Conservation (phyloP, 2,888 invertebrate genomes). For the Troides oblongomaculatus region DNA sequence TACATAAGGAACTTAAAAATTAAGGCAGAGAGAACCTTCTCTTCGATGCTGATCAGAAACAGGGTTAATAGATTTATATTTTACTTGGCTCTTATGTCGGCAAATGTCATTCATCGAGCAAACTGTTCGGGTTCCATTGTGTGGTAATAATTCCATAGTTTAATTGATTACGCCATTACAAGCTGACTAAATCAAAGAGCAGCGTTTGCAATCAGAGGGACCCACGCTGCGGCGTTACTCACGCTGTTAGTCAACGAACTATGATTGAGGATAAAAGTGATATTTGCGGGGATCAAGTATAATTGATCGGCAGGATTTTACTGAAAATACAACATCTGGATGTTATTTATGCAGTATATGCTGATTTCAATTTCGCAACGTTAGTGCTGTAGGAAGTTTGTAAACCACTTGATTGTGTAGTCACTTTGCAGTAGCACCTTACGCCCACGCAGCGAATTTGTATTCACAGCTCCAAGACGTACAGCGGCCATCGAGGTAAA, state of each 20-base stretch:
- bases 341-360: background rate
- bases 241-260: slow-evolving; percentile 19
- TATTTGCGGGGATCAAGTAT: background rate
- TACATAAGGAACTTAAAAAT: no score
- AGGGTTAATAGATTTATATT: no score
- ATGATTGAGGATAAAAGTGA: slow-evolving; percentile 13
- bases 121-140: slow-evolving; percentile 8
- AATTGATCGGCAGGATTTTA: no score
- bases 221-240: slow-evolving; percentile 25
- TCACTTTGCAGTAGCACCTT: slow-evolving; percentile 8
- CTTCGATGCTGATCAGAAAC: background rate
- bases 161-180: slow-evolving; percentile 26
- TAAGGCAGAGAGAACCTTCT: no score
- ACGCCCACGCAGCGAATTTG: slow-evolving; percentile 17
- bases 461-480: slow-evolving; percentile 14
- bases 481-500: slow-evolving; percentile 6
- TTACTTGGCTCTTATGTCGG: background rate
- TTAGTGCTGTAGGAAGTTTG: slow-evolving; percentile 14
- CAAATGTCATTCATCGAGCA: slow-evolving; percentile 3
- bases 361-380: slow-evolving; percentile 13
- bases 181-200: slow-evolving; percentile 17
- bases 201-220: slow-evolving; percentile 15
- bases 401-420: slow-evolving; percentile 18
- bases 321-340: background rate
- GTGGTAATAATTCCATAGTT: slow-evolving; percentile 20